These are phyloP conservation scores for Drosophila mimetica DNA, from an alignment of 2,888 invertebrate species.

Conservation along the genomic window DNA sequence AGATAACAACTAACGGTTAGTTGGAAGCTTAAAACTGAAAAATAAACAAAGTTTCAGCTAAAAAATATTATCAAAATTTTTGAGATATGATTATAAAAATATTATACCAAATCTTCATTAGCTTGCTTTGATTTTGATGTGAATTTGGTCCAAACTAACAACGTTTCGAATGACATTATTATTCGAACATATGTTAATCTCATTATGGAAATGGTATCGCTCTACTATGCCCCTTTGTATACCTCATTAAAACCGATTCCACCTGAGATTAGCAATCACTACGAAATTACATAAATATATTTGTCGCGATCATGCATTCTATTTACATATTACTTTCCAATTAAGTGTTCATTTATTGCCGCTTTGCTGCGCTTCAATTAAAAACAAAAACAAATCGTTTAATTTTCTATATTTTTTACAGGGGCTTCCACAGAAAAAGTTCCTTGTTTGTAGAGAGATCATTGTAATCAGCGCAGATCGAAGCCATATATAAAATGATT, in stretches of 20 bases:
- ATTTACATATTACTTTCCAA: conserved; percentile 45
- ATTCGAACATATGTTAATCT: background rate
- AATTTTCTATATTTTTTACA: conserved; percentile 51
- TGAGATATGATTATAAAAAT: too few relatives aligned
- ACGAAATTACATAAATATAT: conserved; percentile 32
- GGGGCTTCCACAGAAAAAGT: conserved; percentile 58
- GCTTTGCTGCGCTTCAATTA: conserved; percentile 28
- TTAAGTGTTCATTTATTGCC: conserved; percentile 18
- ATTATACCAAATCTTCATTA: background rate
- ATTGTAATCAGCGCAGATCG: conserved; percentile 49
- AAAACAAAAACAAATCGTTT: conserved; percentile 49
- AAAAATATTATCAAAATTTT: background rate
- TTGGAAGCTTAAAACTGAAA: conserved; percentile 25
- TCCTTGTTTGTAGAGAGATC: conserved; percentile 64
- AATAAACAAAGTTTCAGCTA: conserved; percentile 23
- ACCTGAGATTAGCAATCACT: conserved; percentile 33
- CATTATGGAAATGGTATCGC: conserved; percentile 1
- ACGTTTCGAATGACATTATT: background rate
- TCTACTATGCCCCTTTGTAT: background rate
- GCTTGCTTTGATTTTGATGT: background rate
- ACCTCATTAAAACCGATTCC: conserved; percentile 23
- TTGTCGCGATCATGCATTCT: conserved; percentile 30
- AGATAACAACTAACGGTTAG: conserved; percentile 65
- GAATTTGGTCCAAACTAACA: background rate
- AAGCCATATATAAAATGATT: conserved; percentile 85